Evolutionary conservation across 2,797 vertebrate genomes (phyloP), one percentile per base, ranked within the genome.

Genomic region (Capromys pilorides): DNA sequence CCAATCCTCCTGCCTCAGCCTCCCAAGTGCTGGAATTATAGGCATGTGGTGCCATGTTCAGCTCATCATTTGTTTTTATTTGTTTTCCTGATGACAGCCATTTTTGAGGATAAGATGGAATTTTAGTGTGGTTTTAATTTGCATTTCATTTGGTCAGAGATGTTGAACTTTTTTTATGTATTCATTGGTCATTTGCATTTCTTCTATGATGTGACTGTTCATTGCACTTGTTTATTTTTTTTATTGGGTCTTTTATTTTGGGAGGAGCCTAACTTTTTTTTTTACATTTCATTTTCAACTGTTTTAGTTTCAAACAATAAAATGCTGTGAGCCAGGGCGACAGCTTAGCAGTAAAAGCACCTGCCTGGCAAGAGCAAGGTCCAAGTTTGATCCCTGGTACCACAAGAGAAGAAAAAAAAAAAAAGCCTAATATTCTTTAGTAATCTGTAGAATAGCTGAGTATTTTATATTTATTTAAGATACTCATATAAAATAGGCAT

Each of bases 401-500:
- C 54, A 16, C 16, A 57, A 57, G 54, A 18, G 18, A 57, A 57
- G 18, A 54, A 54, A 57, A 57, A 57, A 54, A 54, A 54, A 54
- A 57, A 57, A 57, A 14, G 4, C 54, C 16, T 61, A 83, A 71
- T 81, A 2, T 57, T 59, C 19, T 21, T 77, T 54, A 71, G 31
- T 61, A 88, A 84, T 77, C 5, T 57, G 39, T 57, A 93, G 51
- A 51, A 45, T 61, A 84, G 80, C n/a, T 89, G 21, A 19, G 45
- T 16, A 41, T 83, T 57, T 57, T 57, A 18, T 57, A 57, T 57
- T 57, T 12, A 85, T 64, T 92, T 26, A 93, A 78, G 41, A 73
- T 57, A 86, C 16, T 54, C 84, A 77, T 11, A 90, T 78, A 91
- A 85, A 84, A 45, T 69, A 90, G 77, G 39, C 16, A 87, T 49